Evolutionary conservation across 1,140 invertebrate genomes (phyloP).

Genomic region (Lepidostoma basale): DNA sequence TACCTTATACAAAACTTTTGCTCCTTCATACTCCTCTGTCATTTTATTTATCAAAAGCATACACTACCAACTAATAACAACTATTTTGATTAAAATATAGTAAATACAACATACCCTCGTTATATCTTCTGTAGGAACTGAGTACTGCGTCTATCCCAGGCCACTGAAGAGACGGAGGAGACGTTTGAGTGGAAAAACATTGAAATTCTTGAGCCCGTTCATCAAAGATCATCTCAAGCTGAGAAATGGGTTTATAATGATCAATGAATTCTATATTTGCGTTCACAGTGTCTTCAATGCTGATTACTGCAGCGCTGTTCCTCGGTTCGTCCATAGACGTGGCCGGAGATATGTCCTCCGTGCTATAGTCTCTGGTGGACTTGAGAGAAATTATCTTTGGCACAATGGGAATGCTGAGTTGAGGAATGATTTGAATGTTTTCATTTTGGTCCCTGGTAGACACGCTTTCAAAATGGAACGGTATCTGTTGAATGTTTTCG

Average conservation of each 20-base stretch:
- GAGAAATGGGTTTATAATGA: neutral
- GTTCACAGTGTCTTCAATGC: neutral
- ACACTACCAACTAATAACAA: no score
- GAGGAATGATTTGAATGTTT: conserved; percentile 33
- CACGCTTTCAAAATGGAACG: neutral
- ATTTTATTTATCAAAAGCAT: no score
- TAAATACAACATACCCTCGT: conserved; percentile 38
- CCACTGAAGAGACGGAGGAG: conserved; percentile 13
- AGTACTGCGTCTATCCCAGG: conserved; percentile 35
- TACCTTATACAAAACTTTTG: no score
- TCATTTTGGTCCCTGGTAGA: no score
- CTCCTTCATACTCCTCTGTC: no score
- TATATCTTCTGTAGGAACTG: conserved; percentile 32
- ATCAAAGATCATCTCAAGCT: neutral
- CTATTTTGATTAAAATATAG: no score
- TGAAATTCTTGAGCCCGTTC: conserved; percentile 8
- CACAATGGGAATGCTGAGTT: conserved; percentile 58
- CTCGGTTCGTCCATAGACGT: conserved; percentile 58
- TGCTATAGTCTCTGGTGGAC: conserved; percentile 46
- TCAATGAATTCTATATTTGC: neutral
- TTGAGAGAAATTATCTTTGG: conserved; percentile 57
- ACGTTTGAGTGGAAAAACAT: neutral
- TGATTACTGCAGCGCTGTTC: conserved; percentile 51
- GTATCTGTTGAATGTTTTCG: neutral
- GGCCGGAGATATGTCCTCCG: conserved; percentile 48